Percentiles rank a stretch among this genome's conserved stretches.
Evolutionary conservation across 1,140 invertebrate species (phyloP).

Genomic region (Batillaria attramentaria): DNA sequence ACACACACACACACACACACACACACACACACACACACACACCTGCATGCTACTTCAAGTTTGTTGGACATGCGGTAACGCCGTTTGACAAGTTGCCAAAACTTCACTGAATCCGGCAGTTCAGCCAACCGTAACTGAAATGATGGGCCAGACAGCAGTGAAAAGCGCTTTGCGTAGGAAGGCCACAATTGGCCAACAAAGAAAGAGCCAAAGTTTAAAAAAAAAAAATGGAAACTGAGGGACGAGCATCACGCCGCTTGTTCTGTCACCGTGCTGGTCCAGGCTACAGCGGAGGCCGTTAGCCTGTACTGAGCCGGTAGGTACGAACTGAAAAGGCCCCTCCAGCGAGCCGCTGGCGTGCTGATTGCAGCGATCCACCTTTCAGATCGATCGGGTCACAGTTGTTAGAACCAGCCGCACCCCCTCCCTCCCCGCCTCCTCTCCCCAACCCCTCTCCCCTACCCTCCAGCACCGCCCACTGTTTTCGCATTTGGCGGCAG

Average conservation of each 20-base stretch:
- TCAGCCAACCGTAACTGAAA: not conserved
- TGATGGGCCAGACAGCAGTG: too few relatives aligned
- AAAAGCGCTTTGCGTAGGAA: too few relatives aligned
- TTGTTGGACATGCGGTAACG: not conserved
- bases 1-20: not conserved
- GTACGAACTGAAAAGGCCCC: too few relatives aligned
- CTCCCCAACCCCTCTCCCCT: not conserved
- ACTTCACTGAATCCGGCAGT: not conserved
- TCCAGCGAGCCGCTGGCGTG: too few relatives aligned
- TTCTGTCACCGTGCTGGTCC: too few relatives aligned
- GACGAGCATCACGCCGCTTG: too few relatives aligned
- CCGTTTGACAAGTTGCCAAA: not conserved
- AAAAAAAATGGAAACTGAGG: too few relatives aligned
- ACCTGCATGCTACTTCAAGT: not conserved
- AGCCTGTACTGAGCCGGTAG: too few relatives aligned
- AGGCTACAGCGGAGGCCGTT: too few relatives aligned
- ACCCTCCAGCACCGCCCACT: not conserved
- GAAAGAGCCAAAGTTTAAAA: not conserved
- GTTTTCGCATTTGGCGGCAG: too few relatives aligned
- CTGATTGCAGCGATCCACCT: too few relatives aligned
- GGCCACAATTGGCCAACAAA: not conserved
- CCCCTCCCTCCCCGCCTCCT: too few relatives aligned
- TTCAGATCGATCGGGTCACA: slow-evolving; percentile 5
- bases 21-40: not conserved
- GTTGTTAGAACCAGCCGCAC: not conserved